Base-by-base conservation (phyloP, 2,888 invertebrate genomes). In the Chrysodeixis includens region DNA sequence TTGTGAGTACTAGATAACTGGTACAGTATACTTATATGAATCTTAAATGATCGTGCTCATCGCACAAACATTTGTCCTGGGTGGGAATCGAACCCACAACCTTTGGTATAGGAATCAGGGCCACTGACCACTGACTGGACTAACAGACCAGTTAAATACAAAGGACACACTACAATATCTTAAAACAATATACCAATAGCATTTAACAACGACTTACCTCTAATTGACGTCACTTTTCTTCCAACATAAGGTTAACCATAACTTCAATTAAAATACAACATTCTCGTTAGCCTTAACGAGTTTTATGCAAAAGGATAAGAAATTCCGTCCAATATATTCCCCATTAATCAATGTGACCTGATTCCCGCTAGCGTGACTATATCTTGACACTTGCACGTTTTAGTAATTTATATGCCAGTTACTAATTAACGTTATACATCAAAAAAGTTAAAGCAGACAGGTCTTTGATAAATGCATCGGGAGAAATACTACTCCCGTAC, bases 261-360 rank as follows among this genome's bases (percentile, higher is more conserved):
- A 40, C 40, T 40, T 6, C 6, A 35, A 14, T 35, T 35, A 40
- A 14, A n/a, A 40, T 40, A 40, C 40, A 40, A 40, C n/a, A 40
- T n/a, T n/a, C 40, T 40, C 40, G 40, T 40, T 40, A 40, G 40
- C 6, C n/a, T 40, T 35, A 35, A n/a, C 40, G n/a, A 40, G n/a
- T 40, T 12, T 35, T n/a, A 40, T 40, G 40, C n/a, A 49, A 20
- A 54, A 56, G 30, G 40, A 52, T 65, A 62, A 66, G 66, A 57
- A 76, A 67, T 26, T 62, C 54, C 18, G 7, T 3, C 22, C 59
- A 54, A 69, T 77, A 63, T 59, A 69, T 65, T 65, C 56, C 77
- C 66, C 69, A 77, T 77, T 65, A 66, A 73, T 69, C 81, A 77
- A 65, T 70, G 22, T 68, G 80, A 69, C 77, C 80, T 20, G 60